Percentiles rank a stretch among this genome's conserved stretches.
Conservation (phyloP, 1,140 invertebrate genomes). For the Geopemphigus sp. region DNA sequence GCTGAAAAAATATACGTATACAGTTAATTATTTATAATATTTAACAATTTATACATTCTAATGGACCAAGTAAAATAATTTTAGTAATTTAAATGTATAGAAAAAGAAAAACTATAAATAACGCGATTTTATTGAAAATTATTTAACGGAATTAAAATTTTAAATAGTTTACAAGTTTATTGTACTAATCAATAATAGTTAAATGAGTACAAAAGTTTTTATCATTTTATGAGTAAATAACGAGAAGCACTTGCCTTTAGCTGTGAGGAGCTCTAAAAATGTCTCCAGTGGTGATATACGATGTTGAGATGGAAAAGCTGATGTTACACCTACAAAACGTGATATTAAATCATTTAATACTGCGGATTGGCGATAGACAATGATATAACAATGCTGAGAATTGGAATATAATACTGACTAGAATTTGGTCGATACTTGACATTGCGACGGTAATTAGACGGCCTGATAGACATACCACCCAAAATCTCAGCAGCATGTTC, state of each 20-base stretch:
- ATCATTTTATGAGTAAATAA: no score
- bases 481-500: constrained; percentile 77
- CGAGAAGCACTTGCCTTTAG: constrained; percentile 62
- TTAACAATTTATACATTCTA: no score
- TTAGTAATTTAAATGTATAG: no score
- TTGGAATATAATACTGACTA: background rate
- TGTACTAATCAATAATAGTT: no score
- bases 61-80: no score
- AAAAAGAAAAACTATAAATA: no score
- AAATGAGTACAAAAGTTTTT: no score
- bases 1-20: constrained; percentile 58
- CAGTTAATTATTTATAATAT: background rate
- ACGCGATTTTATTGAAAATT: no score
- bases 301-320: constrained; percentile 70
- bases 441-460: background rate
- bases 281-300: constrained; percentile 76
- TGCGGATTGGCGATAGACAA: background rate
- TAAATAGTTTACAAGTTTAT: no score
- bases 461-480: constrained; percentile 60
- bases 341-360: constrained; percentile 13
- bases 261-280: constrained; percentile 78
- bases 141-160: no score
- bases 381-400: background rate
- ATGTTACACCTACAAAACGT: constrained; percentile 22
- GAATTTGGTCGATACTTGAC: constrained; percentile 53